Conservation (phyloP, 2,113 vertebrate genomes). For the Phalacrocorax aristotelis region DNA sequence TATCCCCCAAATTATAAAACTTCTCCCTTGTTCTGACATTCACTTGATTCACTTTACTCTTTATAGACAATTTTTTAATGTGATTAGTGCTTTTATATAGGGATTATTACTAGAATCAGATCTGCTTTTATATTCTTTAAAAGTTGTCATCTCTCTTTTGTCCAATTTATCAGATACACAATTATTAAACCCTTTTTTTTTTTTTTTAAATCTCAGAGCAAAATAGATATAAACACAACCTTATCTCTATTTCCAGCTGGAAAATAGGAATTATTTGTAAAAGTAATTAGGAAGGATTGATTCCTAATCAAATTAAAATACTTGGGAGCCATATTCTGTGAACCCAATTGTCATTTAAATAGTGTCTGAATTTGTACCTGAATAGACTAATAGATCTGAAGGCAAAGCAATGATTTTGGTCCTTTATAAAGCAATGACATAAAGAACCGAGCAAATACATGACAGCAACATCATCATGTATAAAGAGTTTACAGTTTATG, state of each 20-base stretch:
- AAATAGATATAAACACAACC: slow-evolving; percentile 5
- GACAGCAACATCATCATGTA: background rate
- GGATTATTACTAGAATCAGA: slow-evolving; percentile 29
- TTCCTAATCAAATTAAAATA: slow-evolving; percentile 60
- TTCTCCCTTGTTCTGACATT: background rate
- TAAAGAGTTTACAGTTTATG: background rate
- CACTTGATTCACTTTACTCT: background rate
- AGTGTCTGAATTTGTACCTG: background rate
- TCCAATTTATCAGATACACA: slow-evolving; percentile 38
- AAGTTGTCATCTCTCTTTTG: slow-evolving; percentile 40
- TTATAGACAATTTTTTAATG: slow-evolving; percentile 16
- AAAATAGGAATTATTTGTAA: slow-evolving; percentile 62
- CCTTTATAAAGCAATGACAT: slow-evolving; percentile 1
- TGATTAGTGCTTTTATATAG: slow-evolving; percentile 6
- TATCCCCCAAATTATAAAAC: background rate
- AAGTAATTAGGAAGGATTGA: slow-evolving; percentile 60
- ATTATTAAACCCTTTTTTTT: background rate
- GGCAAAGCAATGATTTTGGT: background rate
- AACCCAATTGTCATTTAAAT: slow-evolving; percentile 61
- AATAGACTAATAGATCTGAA: slow-evolving; percentile 29
- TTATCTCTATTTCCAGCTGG: slow-evolving; percentile 63
- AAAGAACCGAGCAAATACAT: background rate
- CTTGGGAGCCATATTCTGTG: slow-evolving; percentile 18
- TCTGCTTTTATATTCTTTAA: slow-evolving; percentile 44
- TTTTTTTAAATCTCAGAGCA: background rate